Conservation (phyloP, 2,113 vertebrate species). For the Meleagris gallopavo region DNA sequence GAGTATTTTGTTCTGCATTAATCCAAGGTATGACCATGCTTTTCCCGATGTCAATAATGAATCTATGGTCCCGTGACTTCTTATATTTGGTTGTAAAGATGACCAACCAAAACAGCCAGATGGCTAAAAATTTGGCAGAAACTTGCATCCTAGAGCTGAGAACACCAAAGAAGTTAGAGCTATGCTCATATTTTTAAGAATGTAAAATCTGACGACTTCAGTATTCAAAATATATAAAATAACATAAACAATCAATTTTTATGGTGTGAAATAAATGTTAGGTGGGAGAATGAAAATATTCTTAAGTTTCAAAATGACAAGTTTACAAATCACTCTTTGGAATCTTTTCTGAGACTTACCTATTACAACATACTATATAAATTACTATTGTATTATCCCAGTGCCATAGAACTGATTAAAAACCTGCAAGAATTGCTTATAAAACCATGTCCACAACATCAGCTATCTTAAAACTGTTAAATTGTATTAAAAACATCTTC, state of each 20-base stretch:
- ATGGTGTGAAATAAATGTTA: neutral
- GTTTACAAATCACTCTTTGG: neutral
- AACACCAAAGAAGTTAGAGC: neutral
- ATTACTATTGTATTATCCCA: neutral
- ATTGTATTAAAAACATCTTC: neutral
- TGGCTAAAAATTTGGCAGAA: neutral
- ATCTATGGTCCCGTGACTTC: neutral
- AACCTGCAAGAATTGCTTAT: neutral
- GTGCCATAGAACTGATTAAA: neutral
- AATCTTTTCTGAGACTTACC: neutral
- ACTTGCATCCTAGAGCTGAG: neutral
- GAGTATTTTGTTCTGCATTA: neutral
- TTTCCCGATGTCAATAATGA: neutral
- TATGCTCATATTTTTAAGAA: neutral
- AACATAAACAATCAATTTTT: neutral
- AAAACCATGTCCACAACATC: neutral
- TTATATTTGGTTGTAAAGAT: neutral
- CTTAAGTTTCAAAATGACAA: neutral
- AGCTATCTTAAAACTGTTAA: neutral
- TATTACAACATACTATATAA: neutral
- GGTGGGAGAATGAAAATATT: neutral
- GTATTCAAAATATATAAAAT: neutral
- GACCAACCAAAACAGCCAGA: neutral
- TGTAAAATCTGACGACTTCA: neutral
- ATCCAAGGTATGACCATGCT: neutral